phyloP scores from a whole-genome alignment of 2,888 invertebrate species.

The Scaptomyza polygonia region DNA sequence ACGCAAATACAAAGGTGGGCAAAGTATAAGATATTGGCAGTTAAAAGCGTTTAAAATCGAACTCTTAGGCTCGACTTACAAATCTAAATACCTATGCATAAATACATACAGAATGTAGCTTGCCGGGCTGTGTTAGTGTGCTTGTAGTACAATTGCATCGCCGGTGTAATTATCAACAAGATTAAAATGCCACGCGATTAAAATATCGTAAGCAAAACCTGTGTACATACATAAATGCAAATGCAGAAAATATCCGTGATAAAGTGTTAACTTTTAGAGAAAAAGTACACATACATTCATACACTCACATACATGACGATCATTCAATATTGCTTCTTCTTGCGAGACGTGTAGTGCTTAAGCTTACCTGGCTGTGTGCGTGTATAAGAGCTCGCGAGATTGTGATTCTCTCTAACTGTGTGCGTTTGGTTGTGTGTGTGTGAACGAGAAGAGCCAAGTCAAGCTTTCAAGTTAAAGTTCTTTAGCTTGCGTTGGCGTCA shows the following conservation, averaged over 20 bases:
- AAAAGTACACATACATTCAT: slow-evolving; percentile 31
- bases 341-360: slow-evolving; percentile 69
- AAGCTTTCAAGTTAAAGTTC: slow-evolving; percentile 74
- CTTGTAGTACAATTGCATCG: slow-evolving; percentile 5
- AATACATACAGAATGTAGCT: slow-evolving; percentile 6
- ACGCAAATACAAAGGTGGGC: slow-evolving; percentile 9
- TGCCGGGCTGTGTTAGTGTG: slow-evolving; percentile 37
- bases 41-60: slow-evolving; percentile 2
- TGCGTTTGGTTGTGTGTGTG: slow-evolving; percentile 13
- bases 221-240: slow-evolving; percentile 18
- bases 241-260: slow-evolving; percentile 36
- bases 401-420: slow-evolving; percentile 14
- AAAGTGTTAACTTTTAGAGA: slow-evolving; percentile 30
- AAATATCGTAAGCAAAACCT: slow-evolving; percentile 18
- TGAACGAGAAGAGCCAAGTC: slow-evolving; percentile 24
- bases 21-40: slow-evolving; percentile 5
- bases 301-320: slow-evolving; percentile 48
- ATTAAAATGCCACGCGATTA: slow-evolving; percentile 26
- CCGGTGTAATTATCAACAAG: slow-evolving; percentile 7
- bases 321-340: slow-evolving; percentile 64
- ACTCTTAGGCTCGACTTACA: slow-evolving; percentile 30
- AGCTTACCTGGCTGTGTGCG: slow-evolving; percentile 57
- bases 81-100: slow-evolving; percentile 16
- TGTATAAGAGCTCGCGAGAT: slow-evolving; percentile 31
- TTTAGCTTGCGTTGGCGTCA: slow-evolving; percentile 65